Conservation (phyloP, 1,140 invertebrate species). For the Bombus confusus region DNA sequence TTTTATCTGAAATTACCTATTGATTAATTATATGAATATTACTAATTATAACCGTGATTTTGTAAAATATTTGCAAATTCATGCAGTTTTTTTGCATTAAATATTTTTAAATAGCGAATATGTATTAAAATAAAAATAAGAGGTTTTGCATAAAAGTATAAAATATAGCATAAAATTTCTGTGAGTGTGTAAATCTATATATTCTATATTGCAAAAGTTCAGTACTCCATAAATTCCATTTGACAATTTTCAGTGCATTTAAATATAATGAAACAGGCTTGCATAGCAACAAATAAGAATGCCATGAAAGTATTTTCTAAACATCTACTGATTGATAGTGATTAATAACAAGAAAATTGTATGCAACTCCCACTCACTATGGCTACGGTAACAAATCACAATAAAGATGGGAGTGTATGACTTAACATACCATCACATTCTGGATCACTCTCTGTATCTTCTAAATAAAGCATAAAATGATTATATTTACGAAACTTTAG, state of each 20-base stretch:
- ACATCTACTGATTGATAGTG: slow-evolving; percentile 40
- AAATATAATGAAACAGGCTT: slow-evolving; percentile 40
- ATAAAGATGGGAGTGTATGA: slow-evolving; percentile 64
- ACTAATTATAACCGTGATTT: not conserved
- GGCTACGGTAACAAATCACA: slow-evolving; percentile 63
- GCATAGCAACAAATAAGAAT: slow-evolving; percentile 45
- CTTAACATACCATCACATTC: slow-evolving; percentile 79
- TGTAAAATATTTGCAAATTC: slow-evolving; percentile 23
- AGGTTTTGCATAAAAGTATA: not conserved
- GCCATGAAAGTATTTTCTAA: slow-evolving; percentile 26
- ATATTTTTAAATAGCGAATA: not conserved
- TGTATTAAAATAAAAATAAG: slow-evolving; percentile 6
- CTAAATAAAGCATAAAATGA: slow-evolving; percentile 77
- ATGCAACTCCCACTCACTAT: slow-evolving; percentile 63
- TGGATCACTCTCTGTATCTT: slow-evolving; percentile 75
- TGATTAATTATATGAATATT: slow-evolving; percentile 12
- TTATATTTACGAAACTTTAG: slow-evolving; percentile 61
- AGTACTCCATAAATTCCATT: not conserved
- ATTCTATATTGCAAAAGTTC: not conserved
- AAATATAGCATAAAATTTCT: slow-evolving; percentile 19
- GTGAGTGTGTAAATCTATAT: not conserved
- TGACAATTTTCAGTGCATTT: slow-evolving; percentile 19
- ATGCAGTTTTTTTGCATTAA: slow-evolving; percentile 18
- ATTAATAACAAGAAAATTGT: slow-evolving; percentile 51
- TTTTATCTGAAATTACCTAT: not conserved